Base-by-base conservation (phyloP, 64 coral and sea anemone genomes). In the Orbicella faveolata region DNA sequence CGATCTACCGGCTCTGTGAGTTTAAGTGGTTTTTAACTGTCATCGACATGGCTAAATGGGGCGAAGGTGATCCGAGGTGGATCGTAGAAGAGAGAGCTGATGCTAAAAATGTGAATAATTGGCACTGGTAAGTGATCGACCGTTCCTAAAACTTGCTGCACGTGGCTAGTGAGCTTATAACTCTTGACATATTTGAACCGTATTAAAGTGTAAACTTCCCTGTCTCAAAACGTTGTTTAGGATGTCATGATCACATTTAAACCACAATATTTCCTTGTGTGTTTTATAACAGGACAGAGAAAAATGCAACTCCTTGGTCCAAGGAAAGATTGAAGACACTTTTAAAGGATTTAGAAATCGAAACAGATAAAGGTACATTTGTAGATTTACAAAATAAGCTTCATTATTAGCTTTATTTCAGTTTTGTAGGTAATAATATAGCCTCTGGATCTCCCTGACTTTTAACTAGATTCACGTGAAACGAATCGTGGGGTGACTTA, bases 51-150 rank as follows among this genome's bases (percentile, higher is more conserved):
- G 97, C 97, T 41, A 93, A 81, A 65, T 99, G 97, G 97, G 97
- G 97, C 35, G 91, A 96, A 93, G 97, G 97, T 63, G 97, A 99
- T 89, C 97, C 97, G 18, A 93, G 97, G 87, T 99, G 97, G 97
- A 99, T 99, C 36, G 97, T 99, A 23, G 97, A 99, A 90, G 97
- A 99, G 51, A 90, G 97, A 92, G 97, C 94, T 83, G 97, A 99
- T 35, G 97, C 97, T 20, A 93, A 83, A 89, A 99, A 99, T 91
- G 97, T 99, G 15, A 99, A 99, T 81, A 99, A 99, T 69, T 99
- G 97, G 97, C 97, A 99, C 75, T 99, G 97, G 97, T 99, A 80
- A 75, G 97, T 65, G n/a, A 53, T 90, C 25, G 37, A 8, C 48
- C 12, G 44, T 16, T 2, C 15, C 9, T 74, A n/a, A 34, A 13